Evolutionary conservation across 2,888 invertebrate genomes (phyloP), one percentile per base, ranked within the genome.

Genomic region (Acronicta leporina): DNA sequence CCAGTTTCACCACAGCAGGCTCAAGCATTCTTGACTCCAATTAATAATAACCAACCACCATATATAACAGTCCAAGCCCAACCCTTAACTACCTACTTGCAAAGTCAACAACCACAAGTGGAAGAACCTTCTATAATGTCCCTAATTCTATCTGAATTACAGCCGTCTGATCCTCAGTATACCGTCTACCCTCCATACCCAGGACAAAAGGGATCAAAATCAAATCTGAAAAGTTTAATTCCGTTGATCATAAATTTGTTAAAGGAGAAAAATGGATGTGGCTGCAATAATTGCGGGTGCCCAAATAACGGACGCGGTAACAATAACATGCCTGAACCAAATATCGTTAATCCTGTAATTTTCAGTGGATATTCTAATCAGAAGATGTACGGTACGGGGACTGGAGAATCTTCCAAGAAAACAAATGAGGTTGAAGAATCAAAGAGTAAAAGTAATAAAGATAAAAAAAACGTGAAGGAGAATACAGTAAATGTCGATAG

Each of bases 171-270:
- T 11, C 53, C 67, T 27, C 73, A 72, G 20, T 72, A 67, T 52
- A 47, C 56, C 52, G 51, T 73, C 66, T 46, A 64, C 70, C 55
- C 71, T 60, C 35, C 71, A 58, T 50, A 73, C 70, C 58, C 50
- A 57, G 16, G 75, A 59, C 59, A 78, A 54, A 68, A 68, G 58
- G 68, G 73, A 47, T 70, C 87, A 1, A 87, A 68, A 47, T 70
- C 87, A 1, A 87, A 68, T 68, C 80, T 91, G 27, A 91, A 91
- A 75, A 58, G 85, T 16, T 68, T 94, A 25, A 77, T 93, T 2
- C 92, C 94, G 0, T 74, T 93, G n/a, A 82, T 94, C 67, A 72
- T 92, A 11, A 87, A 88, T 63, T 73, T 93, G 46, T 50, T 94
- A 25, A 88, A 87, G 66, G 93, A 94, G 33, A 88, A 81, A 61